These are phyloP conservation scores for Salvelinus namaycush DNA, from an alignment of 2,113 vertebrate genomes.

Conservation along the genomic window DNA sequence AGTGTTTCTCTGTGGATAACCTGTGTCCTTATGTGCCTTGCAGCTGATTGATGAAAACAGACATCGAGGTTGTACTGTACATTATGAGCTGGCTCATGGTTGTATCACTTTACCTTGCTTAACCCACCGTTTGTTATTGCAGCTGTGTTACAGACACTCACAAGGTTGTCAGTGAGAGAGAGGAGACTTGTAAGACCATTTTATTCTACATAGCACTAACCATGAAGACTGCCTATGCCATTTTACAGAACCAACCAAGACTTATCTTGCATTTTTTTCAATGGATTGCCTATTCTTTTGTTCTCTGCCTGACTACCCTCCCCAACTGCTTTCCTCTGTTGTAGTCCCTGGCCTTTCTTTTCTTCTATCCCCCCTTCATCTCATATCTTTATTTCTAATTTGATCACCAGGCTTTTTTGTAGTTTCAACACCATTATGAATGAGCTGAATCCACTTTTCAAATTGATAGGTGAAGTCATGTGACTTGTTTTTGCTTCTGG, in stretches of 20 bases:
- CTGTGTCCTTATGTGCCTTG: conserved; percentile 18
- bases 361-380: conserved; percentile 2
- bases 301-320: conserved; percentile 73
- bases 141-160: conserved; percentile 76
- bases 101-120: conserved; percentile 63
- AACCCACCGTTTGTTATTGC: conserved; percentile 75
- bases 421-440: conserved; percentile 71
- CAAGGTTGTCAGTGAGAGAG: conserved; percentile 79
- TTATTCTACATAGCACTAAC: conserved; percentile 79
- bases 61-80: conserved; percentile 29
- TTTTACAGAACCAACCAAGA: conserved; percentile 70
- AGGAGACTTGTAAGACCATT: conserved; percentile 76
- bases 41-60: conserved; percentile 21
- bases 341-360: conserved; percentile 46
- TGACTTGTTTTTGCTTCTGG: conserved; percentile 61
- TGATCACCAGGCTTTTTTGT: conserved; percentile 66
- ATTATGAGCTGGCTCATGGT: conserved; percentile 41
- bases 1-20: conserved; percentile 51
- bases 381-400: conserved; percentile 36
- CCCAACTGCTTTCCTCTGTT: conserved; percentile 20
- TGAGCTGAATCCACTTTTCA: conserved; percentile 63
- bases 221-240: conserved; percentile 75
- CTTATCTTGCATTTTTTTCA: conserved; percentile 64
- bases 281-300: conserved; percentile 72
- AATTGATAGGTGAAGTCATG: conserved; percentile 63